These are phyloP conservation scores for Cheirogaleus major DNA, from an alignment of 2,797 vertebrate genomes.

Conservation along the genomic window DNA sequence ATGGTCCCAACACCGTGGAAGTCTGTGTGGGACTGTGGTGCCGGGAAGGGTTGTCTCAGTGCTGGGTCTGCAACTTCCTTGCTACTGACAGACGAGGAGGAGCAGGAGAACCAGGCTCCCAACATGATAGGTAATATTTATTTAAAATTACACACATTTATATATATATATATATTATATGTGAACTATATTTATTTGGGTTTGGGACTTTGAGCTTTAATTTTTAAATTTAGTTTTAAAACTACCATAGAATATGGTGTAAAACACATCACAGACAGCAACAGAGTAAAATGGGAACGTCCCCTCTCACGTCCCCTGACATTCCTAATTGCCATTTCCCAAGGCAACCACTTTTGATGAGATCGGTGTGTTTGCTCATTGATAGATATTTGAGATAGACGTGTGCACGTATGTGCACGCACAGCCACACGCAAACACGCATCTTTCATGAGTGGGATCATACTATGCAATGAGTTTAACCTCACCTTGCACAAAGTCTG, in stretches of 20 bases:
- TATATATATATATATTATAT: too few species aligned
- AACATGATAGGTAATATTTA: neutral
- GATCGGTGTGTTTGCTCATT: neutral
- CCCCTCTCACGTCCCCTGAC: neutral
- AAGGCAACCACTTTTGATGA: neutral
- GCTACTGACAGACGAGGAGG: neutral
- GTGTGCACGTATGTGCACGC: accelerated
- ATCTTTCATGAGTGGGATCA: too few species aligned
- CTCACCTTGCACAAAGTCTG: neutral
- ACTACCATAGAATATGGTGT: neutral
- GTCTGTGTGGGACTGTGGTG: accelerated
- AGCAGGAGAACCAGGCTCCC: neutral
- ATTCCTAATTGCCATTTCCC: neutral
- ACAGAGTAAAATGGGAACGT: neutral
- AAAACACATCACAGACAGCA: neutral
- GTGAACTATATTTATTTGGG: neutral
- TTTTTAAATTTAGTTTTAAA: neutral
- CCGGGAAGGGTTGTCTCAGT: accelerated
- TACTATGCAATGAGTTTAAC: too few species aligned
- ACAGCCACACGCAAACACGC: accelerated
- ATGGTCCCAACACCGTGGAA: accelerated
- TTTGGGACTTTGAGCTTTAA: neutral
- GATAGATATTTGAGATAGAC: too few species aligned
- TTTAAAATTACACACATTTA: neutral
- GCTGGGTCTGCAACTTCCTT: accelerated